Evolutionary conservation across 2,888 invertebrate species (phyloP).

Genomic region (Sinotaia quadrata): DNA sequence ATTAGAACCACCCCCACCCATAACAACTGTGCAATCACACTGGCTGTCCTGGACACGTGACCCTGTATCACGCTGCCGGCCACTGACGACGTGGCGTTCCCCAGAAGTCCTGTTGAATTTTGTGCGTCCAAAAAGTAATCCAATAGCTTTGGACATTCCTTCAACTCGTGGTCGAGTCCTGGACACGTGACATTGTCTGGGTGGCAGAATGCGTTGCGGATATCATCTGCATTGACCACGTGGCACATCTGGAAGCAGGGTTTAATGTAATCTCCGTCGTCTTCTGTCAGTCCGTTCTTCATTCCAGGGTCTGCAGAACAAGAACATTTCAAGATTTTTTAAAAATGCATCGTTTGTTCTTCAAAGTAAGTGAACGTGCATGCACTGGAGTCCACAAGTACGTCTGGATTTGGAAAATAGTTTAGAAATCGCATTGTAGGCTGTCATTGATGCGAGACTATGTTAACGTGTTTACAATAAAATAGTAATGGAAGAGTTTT

Average conservation of each 20-base stretch:
- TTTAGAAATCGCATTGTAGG: not conserved
- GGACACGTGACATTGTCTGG: constrained; percentile 16
- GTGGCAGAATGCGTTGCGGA: constrained; percentile 23
- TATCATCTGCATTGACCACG: constrained; percentile 6
- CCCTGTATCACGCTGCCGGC: constrained; percentile 2
- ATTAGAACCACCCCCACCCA: constrained; percentile 4
- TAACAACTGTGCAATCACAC: not conserved
- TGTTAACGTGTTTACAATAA: not conserved
- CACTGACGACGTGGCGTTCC: constrained; percentile 26
- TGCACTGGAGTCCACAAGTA: not conserved
- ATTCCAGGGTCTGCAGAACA: constrained; percentile 16
- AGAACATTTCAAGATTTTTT: not conserved
- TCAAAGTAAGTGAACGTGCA: not conserved
- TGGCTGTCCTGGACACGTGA: constrained; percentile 10
- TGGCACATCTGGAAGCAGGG: constrained; percentile 32
- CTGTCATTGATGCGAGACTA: no score
- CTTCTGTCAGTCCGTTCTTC: not conserved
- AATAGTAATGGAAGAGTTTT: no score
- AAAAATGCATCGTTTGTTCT: not conserved
- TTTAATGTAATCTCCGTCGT: not conserved
- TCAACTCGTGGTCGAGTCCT: constrained; percentile 3
- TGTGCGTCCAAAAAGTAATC: not conserved
- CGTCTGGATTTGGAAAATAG: not conserved
- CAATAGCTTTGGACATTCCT: constrained; percentile 3
- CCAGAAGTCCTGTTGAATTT: not conserved